phyloP scores from a whole-genome alignment of 2,888 invertebrate species.

The Pterostichus madidus region DNA sequence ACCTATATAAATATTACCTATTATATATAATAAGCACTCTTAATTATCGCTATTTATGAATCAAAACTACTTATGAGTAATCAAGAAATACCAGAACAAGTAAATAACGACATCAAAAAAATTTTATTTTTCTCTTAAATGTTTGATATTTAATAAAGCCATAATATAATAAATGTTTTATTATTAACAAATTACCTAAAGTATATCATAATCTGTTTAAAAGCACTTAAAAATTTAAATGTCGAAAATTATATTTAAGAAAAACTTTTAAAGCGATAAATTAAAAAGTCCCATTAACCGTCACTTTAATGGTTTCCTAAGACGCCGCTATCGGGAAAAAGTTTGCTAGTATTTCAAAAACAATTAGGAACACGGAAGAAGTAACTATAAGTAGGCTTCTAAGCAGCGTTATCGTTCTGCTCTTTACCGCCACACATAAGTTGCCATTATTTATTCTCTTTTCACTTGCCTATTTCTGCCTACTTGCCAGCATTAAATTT shows the following conservation, averaged over 20 bases:
- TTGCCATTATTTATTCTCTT: conserved; percentile 52
- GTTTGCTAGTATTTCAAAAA: conserved; percentile 66
- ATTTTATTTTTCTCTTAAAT: no score
- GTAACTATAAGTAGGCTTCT: conserved; percentile 62
- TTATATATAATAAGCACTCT: conserved; percentile 16
- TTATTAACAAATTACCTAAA: conserved; percentile 37
- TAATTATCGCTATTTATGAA: background rate
- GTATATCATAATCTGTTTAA: conserved; percentile 52
- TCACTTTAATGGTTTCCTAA: conserved; percentile 65
- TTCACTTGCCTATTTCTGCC: conserved; percentile 27
- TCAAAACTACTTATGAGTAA: background rate
- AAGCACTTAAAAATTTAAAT: conserved; percentile 54
- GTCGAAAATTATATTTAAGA: conserved; percentile 62
- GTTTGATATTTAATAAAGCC: background rate
- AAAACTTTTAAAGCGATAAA: conserved; percentile 60
- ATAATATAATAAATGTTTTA: conserved; percentile 35
- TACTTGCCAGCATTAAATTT: conserved; percentile 30
- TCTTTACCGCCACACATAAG: conserved; percentile 38
- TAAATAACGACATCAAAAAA: no score
- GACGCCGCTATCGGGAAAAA: conserved; percentile 62
- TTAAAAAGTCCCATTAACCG: conserved; percentile 63
- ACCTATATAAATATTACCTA: conserved; percentile 26
- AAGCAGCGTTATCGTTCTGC: conserved; percentile 45
- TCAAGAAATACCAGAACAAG: background rate
- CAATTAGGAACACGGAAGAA: conserved; percentile 66